Evolutionary conservation across 92 coral and sea anemone species (phyloP).

Genomic region (Heteractis magnifica): DNA sequence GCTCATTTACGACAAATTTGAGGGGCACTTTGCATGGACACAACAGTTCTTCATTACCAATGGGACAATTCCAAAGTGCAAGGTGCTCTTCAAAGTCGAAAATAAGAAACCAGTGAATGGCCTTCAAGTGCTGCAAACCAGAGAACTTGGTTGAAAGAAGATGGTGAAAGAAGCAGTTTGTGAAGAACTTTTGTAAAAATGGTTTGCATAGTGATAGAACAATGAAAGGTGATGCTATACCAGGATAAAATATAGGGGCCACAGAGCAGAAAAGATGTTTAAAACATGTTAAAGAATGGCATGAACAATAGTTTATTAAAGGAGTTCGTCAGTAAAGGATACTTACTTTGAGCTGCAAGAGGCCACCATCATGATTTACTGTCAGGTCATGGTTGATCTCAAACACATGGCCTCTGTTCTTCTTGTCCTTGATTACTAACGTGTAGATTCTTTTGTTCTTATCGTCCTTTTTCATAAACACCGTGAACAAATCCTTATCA

Average conservation of each 20-base stretch:
- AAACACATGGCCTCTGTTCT: constrained; percentile 39
- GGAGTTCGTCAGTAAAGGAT: neutral
- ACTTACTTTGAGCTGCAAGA: constrained; percentile 26
- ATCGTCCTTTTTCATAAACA: constrained; percentile 33
- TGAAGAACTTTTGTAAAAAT: no score
- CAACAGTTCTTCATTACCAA: no score
- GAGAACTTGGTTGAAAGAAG: no score
- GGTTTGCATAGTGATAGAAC: neutral
- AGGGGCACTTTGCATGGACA: no score
- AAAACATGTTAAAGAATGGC: neutral
- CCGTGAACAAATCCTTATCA: constrained; percentile 36
- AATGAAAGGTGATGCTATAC: neutral
- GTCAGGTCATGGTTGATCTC: constrained; percentile 38
- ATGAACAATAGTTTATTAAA: neutral
- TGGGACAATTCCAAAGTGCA: no score
- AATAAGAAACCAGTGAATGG: no score
- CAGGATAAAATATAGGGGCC: no score
- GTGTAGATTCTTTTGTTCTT: constrained; percentile 24
- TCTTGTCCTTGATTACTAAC: constrained; percentile 31
- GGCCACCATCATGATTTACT: constrained; percentile 22
- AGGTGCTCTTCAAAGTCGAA: no score
- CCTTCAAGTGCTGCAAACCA: no score
- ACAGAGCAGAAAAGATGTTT: neutral
- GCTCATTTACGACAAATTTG: no score
- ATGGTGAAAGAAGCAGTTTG: no score